Evolutionary conservation across 2,888 invertebrate species (phyloP), one percentile per base, ranked within the genome.

Genomic region (Cylindroiulus punctatus): DNA sequence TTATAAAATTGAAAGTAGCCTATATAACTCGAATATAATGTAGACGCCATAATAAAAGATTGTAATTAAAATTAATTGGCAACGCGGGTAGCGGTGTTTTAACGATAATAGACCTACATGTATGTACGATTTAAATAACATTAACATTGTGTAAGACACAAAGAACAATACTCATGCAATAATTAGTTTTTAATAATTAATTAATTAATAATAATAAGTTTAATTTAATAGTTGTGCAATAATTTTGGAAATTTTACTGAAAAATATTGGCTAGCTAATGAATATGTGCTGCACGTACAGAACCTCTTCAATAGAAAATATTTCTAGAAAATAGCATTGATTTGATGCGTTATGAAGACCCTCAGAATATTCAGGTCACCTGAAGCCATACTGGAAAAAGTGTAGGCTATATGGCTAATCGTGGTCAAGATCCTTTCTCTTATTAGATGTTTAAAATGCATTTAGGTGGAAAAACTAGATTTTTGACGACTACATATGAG

Each of bases 401-500:
- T 57, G 52, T 36, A 36, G 40, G 40, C 57, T 44, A 44, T 44
- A 22, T n/a, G 65, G 26, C 12, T 65, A 26, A 65, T 19, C 65
- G 65, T 65, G 65, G 65, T 65, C 65, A 65, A 65, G 65, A 65
- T 65, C 65, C 65, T 65, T 52, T 65, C 65, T 26, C 65, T 22
- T 26, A 57, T 57, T n/a, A 65, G 8, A 65, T 65, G 65, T 26
- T 65, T 65, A 65, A 65, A 65, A 65, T 65, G 65, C 65, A 65
- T 65, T 65, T 65, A 65, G 65, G 65, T 65, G 65, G 65, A 65
- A 65, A 65, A 65, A 65, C 65, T 65, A 65, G 65, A 65, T 65
- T 65, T 65, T 65, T 65, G 65, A 65, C 26, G 65, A 65, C 65
- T 65, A 65, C 22, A 65, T 65, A n/a, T 65, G 7, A 65, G 19